Base-by-base conservation (phyloP, 2,113 vertebrate genomes). In the Galbula dea region DNA sequence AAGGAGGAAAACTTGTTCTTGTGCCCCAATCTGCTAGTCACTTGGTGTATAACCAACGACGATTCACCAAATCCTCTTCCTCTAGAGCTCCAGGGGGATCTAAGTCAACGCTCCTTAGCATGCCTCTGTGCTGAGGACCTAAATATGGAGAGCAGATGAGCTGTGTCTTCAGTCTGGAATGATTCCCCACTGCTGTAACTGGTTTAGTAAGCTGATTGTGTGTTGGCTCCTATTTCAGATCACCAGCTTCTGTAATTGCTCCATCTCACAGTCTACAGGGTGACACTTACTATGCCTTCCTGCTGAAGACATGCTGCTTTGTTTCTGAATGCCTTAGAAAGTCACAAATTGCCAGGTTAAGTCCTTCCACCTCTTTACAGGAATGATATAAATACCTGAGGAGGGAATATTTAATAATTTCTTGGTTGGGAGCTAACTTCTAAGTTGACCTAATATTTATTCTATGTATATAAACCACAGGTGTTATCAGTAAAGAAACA, bases 121-220 rank as follows among this genome's bases (percentile, higher is more conserved):
- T 24, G n/a, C 5, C 41, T 49, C 63, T 22, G 30, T 15, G 0
- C 46, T 32, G 65, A 63, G 65, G 68, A 34, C 17, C 48, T 3
- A 32, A 9, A 10, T 3, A 3, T 10, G 34, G 48, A 30, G 46
- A 21, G 45, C 52, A 43, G 49, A 37, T 1, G 57, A 84, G 65
- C 30, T 87, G 43, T 23, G n/a, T 29, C 66, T 20, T 45, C 67
- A 82, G 78, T 22, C 62, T 45, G 62, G 71, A 52, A 32, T 4
- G 24, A 75, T 55, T 89, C 52, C 74, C 13, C 12, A 2, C 1
- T 32, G 45, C 32, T 3, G 1, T 41, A 57, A 23, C 18, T 13
- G 7, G 7, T 49, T 19, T 36, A 63, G 39, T 2, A 10, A 72
- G 26, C 21, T 59, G 0, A 11, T 3, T 48, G 49, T 9, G 1